Evolutionary conservation across 2,797 vertebrate genomes (phyloP).

Genomic region (Onychomys leucogaster): DNA sequence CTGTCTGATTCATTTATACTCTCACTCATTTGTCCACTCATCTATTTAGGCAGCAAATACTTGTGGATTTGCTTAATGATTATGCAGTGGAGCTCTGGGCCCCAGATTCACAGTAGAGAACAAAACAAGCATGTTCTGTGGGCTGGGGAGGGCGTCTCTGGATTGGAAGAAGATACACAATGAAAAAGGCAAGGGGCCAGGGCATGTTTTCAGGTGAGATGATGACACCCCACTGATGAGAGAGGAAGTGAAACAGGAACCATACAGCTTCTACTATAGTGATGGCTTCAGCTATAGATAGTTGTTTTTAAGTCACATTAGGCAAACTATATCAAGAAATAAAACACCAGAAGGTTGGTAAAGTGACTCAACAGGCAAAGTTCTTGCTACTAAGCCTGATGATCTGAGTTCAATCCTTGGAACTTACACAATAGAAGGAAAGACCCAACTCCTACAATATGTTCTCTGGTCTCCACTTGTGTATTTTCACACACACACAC

Average conservation of each 20-base stretch:
- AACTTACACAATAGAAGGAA: background rate
- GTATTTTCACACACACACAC: background rate
- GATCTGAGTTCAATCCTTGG: background rate
- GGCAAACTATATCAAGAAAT: background rate
- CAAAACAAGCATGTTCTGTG: background rate
- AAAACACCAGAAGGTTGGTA: background rate
- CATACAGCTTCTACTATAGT: background rate
- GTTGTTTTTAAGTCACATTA: background rate
- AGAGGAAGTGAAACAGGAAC: background rate
- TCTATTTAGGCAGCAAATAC: constrained; percentile 1
- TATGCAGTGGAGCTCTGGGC: background rate
- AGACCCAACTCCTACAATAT: background rate
- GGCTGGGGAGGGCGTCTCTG: background rate
- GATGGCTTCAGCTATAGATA: background rate
- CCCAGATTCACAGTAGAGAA: background rate
- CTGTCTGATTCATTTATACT: background rate
- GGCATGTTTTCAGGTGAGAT: background rate
- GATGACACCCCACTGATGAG: background rate
- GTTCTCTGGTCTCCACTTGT: background rate
- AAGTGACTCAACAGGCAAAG: background rate
- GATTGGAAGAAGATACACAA: background rate
- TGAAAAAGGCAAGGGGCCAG: background rate
- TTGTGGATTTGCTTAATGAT: background rate
- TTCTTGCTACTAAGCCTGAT: background rate
- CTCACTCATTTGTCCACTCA: background rate